Base-by-base conservation (phyloP, 2,888 invertebrate species). In the Nephrotoma flavescens region DNA sequence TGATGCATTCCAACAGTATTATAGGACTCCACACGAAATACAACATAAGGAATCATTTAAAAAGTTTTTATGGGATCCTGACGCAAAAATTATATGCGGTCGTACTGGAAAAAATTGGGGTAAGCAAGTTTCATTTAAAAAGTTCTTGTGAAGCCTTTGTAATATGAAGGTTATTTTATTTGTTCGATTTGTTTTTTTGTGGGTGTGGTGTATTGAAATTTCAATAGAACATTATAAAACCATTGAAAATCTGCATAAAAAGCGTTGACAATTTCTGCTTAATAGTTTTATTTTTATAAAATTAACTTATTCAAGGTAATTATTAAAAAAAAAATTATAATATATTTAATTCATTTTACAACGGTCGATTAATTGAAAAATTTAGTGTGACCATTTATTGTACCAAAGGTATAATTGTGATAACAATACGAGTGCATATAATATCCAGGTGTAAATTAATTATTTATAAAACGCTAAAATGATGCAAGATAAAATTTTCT, bases 21-120 rank as follows among this genome's bases (percentile, higher is more conserved):
- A 95, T 90, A 91, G 93, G 87, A 92, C 94, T 89, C 94, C 95
- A 89, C 94, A 95, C 88, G 93, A 93, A 87, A 90, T 94, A 83
- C 92, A 94, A 0, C 92, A 92, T 83, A 92, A 93, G 88, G 92
- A 95, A 90, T 93, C 93, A 88, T 89, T 94, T 87, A 93, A 94
- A 90, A 91, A 94, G 88, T 96, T 96, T 92, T 90, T 97, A 84
- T 97, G 95, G 94, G 95, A 97, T 91, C 93, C 94, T 0, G 95
- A 96, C 89, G 95, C 94, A 6, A 94, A 93, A 89, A 93, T 94
- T 90, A 93, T 97, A 90, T 94, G 95, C 87, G 97, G 97, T 87
- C 93, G 97, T 89, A 96, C 95, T 6, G 95, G 93, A 19, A 92
- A 94, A 9, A 96, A 96, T 91, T 97, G 97, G 97, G 95, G 97